Evolutionary conservation across 2,888 invertebrate genomes (phyloP).

Genomic region (Leucoma salicis): DNA sequence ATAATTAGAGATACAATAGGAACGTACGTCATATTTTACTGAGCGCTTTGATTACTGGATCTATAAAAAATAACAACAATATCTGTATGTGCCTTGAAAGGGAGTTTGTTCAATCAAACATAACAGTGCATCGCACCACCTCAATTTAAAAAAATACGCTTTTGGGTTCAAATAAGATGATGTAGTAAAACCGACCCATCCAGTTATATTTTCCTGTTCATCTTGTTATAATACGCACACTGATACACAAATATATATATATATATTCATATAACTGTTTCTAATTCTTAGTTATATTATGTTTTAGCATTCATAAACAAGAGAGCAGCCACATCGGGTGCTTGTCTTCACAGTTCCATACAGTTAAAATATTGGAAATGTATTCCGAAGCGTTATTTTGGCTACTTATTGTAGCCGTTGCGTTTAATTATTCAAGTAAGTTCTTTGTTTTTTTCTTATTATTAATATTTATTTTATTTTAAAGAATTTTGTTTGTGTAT

Average conservation of each 20-base stretch:
- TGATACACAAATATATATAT: not conserved
- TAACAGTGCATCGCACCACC: too few relatives aligned
- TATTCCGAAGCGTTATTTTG: conserved; percentile 12
- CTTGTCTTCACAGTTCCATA: not conserved
- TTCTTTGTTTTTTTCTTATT: conserved; percentile 6
- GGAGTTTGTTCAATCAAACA: too few relatives aligned
- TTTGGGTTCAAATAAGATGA: too few relatives aligned
- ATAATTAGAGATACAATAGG: too few relatives aligned
- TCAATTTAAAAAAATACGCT: too few relatives aligned
- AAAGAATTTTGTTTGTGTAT: too few relatives aligned
- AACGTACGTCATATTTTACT: too few relatives aligned
- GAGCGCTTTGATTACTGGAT: too few relatives aligned
- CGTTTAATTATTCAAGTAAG: conserved; percentile 19
- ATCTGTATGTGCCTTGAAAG: too few relatives aligned
- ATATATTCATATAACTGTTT: not conserved
- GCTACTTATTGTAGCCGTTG: conserved; percentile 12
- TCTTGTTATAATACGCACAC: conserved; percentile 3
- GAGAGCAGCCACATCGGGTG: not conserved
- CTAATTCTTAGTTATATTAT: not conserved
- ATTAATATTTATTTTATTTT: too few relatives aligned
- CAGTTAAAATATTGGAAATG: conserved; percentile 11
- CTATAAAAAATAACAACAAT: too few relatives aligned
- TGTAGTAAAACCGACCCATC: not conserved
- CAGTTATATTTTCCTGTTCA: conserved; percentile 8
- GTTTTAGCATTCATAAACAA: not conserved